Evolutionary conservation across 2,113 vertebrate species (phyloP).

Genomic region (Brachyistius frenatus): DNA sequence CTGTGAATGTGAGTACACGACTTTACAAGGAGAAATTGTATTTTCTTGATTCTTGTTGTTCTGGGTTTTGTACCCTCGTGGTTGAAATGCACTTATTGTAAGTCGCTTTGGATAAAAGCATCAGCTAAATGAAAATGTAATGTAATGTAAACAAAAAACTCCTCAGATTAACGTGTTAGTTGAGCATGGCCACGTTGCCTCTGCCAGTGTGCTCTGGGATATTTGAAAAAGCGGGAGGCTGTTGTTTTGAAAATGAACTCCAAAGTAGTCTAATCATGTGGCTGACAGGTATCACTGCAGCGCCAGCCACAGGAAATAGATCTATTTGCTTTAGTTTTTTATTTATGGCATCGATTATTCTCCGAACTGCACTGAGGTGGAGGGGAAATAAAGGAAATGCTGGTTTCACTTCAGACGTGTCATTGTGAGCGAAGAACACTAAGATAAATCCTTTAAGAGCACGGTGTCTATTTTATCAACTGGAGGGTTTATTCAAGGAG

Average conservation of each 20-base stretch:
- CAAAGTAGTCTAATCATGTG: constrained; percentile 44
- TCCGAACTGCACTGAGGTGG: constrained; percentile 11
- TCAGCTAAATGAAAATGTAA: too few relatives aligned
- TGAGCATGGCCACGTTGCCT: not conserved
- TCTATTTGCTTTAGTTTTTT: constrained; percentile 48
- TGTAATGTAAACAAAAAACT: not conserved
- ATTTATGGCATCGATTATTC: constrained; percentile 29
- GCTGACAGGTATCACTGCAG: constrained; percentile 37
- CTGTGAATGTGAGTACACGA: not conserved
- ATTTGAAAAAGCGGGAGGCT: constrained; percentile 15
- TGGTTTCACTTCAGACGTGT: constrained; percentile 16
- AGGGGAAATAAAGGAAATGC: constrained; percentile 30
- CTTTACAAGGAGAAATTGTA: not conserved
- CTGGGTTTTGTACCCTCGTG: too few relatives aligned
- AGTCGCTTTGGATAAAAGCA: too few relatives aligned
- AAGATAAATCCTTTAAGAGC: constrained; percentile 50
- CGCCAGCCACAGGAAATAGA: constrained; percentile 44
- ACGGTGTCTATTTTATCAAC: constrained; percentile 39
- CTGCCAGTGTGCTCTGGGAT: constrained; percentile 24
- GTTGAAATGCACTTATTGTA: too few relatives aligned
- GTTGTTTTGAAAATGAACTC: constrained; percentile 49
- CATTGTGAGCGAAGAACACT: constrained; percentile 21
- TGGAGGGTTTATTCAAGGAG: constrained; percentile 41
- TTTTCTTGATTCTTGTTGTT: too few relatives aligned
- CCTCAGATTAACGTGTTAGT: not conserved